Conservation (phyloP, 2,113 vertebrate species). For the Ardeotis arabs region DNA sequence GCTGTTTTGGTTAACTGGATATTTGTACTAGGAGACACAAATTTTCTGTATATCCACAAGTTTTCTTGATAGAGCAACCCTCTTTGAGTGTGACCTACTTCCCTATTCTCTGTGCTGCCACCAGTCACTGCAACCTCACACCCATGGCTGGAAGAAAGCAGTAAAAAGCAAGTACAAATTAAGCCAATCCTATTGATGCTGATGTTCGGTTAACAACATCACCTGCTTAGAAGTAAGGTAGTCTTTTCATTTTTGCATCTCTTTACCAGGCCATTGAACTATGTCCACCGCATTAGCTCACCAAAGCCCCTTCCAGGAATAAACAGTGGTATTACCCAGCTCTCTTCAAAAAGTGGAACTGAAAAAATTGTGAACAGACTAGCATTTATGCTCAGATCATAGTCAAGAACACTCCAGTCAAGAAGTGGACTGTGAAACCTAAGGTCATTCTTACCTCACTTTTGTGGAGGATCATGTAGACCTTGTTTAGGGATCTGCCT, state of each 20-base stretch:
- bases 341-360: not conserved
- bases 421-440: not conserved
- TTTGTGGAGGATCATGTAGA: not conserved
- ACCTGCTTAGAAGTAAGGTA: not conserved
- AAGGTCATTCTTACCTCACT: not conserved
- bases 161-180: not conserved
- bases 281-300: not conserved
- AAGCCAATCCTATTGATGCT: not conserved
- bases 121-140: not conserved
- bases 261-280: not conserved
- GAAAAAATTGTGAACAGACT: not conserved
- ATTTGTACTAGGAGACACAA: not conserved
- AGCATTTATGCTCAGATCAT: not conserved
- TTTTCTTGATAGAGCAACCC: not conserved
- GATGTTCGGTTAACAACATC: not conserved
- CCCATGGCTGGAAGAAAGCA: not conserved
- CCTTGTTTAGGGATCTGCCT: not conserved
- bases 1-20: not conserved
- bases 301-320: not conserved
- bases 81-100: not conserved
- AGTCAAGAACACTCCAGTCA: not conserved
- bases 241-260: not conserved
- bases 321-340: not conserved
- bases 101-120: not conserved
- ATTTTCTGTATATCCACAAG: not conserved